phyloP scores from a whole-genome alignment of 2,888 invertebrate genomes.

The Dynastes tityus region DNA sequence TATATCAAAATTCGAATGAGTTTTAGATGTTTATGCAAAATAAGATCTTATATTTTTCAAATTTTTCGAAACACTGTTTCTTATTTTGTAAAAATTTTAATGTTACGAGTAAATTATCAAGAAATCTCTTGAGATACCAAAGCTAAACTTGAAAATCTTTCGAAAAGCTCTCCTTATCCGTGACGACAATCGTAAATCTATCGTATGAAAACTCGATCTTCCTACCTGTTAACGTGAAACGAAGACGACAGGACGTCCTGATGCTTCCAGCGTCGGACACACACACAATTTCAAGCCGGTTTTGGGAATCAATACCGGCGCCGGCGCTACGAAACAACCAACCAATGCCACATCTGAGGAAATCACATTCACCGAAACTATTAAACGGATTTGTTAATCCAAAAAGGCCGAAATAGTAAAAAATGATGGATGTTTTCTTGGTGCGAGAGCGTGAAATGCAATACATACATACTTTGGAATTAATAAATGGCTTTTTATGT shows the following conservation, averaged over 20 bases:
- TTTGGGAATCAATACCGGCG: conserved; percentile 67
- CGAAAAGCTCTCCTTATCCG: background rate
- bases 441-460: background rate
- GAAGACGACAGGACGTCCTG: conserved; percentile 62
- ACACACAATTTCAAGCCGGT: conserved; percentile 65
- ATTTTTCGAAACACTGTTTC: no score
- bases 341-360: conserved; percentile 31
- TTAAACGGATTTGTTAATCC: conserved; percentile 25
- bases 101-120: no score
- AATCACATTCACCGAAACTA: conserved; percentile 28
- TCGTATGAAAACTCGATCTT: conserved; percentile 53
- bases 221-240: conserved; percentile 65
- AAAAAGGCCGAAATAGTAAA: conserved; percentile 6
- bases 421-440: background rate
- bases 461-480: no score
- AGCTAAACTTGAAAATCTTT: no score
- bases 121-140: no score
- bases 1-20: no score
- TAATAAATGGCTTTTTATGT: background rate
- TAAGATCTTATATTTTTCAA: no score
- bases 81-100: no score
- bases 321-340: conserved; percentile 61
- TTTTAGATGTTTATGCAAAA: no score
- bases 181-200: background rate
- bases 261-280: conserved; percentile 61